Percentiles rank a stretch among this genome's conserved stretches.
Evolutionary conservation across 2,888 invertebrate genomes (phyloP).

Genomic region (Drosophila differens): DNA sequence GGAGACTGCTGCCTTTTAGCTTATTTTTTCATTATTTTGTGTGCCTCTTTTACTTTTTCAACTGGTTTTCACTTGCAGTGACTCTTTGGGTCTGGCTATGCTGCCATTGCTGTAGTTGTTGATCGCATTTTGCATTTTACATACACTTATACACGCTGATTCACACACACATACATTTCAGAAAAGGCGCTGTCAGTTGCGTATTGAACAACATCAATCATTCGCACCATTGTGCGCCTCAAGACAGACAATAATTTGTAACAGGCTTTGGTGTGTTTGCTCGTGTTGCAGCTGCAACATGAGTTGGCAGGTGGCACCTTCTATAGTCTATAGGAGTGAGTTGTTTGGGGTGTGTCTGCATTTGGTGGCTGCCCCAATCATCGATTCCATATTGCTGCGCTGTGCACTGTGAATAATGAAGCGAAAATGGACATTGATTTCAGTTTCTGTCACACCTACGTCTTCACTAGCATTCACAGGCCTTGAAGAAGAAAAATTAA

Average conservation of each 20-base stretch:
- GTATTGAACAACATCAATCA: slow-evolving; percentile 73
- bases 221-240: slow-evolving; percentile 62
- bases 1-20: slow-evolving; percentile 10
- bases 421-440: slow-evolving; percentile 62
- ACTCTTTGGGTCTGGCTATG: neutral
- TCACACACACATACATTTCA: slow-evolving; percentile 24
- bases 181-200: slow-evolving; percentile 67
- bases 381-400: slow-evolving; percentile 13
- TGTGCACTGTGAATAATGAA: slow-evolving; percentile 64
- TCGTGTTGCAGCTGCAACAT: slow-evolving; percentile 42
- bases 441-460: slow-evolving; percentile 42
- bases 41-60: slow-evolving; percentile 8
- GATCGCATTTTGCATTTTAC: slow-evolving; percentile 44
- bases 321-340: slow-evolving; percentile 10
- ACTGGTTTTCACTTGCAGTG: slow-evolving; percentile 27
- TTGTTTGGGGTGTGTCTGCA: slow-evolving; percentile 24
- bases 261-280: slow-evolving; percentile 23
- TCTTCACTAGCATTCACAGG: slow-evolving; percentile 34
- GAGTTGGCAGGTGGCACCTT: slow-evolving; percentile 49
- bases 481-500: slow-evolving; percentile 18
- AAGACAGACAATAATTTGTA: slow-evolving; percentile 51
- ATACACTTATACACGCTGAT: slow-evolving; percentile 13
- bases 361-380: slow-evolving; percentile 27
- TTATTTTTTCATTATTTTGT: slow-evolving; percentile 6
- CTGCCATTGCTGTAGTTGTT: slow-evolving; percentile 13